A percentile compares a stretch with the other conserved stretches of the same genome.
Evolutionary conservation across 1,140 invertebrate genomes (phyloP).

Genomic region (Holotrichia oblita): DNA sequence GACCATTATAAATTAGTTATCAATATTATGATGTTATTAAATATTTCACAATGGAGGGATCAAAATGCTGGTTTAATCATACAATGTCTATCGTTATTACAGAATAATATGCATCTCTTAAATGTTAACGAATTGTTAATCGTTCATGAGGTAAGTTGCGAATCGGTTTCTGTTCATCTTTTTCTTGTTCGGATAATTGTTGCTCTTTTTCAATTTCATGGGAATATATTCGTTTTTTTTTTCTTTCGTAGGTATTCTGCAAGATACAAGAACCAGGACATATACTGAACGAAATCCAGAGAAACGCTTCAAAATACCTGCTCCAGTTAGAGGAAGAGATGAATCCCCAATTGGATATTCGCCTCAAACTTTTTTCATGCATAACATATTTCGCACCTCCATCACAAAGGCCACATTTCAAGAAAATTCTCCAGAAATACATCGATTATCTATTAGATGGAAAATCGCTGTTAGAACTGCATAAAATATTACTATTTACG

Average conservation of each 20-base stretch:
- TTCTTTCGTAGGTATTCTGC: slow-evolving; percentile 52
- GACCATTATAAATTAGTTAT: slow-evolving; percentile 49
- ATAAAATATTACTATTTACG: slow-evolving; percentile 60
- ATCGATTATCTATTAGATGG: slow-evolving; percentile 51
- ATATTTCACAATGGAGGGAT: slow-evolving; percentile 52
- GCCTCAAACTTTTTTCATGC: slow-evolving; percentile 51
- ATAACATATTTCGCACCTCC: slow-evolving; percentile 55
- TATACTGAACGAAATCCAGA: slow-evolving; percentile 53
- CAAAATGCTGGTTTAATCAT: slow-evolving; percentile 48
- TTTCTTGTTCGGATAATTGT: no score
- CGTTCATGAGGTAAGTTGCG: slow-evolving; percentile 51
- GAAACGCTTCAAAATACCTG: slow-evolving; percentile 51
- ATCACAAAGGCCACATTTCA: slow-evolving; percentile 55
- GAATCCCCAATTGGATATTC: slow-evolving; percentile 38
- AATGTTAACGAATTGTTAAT: slow-evolving; percentile 48
- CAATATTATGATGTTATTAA: slow-evolving; percentile 53
- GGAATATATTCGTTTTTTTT: no score
- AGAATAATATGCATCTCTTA: slow-evolving; percentile 50
- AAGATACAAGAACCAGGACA: slow-evolving; percentile 58
- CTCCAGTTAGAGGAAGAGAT: slow-evolving; percentile 51
- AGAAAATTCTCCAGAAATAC: slow-evolving; percentile 55
- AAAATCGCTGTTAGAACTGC: slow-evolving; percentile 52
- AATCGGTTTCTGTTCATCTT: no score
- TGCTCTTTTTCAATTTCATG: no score
- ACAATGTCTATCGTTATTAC: slow-evolving; percentile 50